A percentile compares a stretch with the other conserved stretches of the same genome.
phyloP scores from a whole-genome alignment of 2,888 invertebrate species.

The Eupithecia centaureata region DNA sequence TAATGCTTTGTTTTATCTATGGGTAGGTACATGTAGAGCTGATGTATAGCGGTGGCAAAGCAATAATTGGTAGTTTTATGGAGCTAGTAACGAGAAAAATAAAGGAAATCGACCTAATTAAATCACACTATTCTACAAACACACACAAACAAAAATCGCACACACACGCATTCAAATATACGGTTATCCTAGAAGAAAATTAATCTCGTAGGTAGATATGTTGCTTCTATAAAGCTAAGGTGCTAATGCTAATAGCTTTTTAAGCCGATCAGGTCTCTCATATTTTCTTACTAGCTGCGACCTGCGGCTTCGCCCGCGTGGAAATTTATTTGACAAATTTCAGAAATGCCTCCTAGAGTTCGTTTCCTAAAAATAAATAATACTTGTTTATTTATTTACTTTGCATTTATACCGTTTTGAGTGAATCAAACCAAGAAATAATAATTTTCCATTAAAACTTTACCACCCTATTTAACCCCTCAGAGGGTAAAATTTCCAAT shows the following conservation, averaged over 20 bases:
- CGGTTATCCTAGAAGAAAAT: neutral
- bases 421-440: too few relatives aligned
- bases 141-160: conserved; percentile 40
- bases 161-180: conserved; percentile 17
- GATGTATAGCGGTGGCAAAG: neutral
- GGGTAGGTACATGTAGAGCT: neutral
- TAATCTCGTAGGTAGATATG: neutral
- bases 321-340: too few relatives aligned
- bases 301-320: too few relatives aligned
- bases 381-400: too few relatives aligned
- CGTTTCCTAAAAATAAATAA: too few relatives aligned
- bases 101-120: neutral
- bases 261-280: neutral
- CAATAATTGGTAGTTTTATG: neutral
- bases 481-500: too few relatives aligned
- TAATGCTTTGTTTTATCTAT: neutral
- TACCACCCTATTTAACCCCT: too few relatives aligned
- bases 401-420: too few relatives aligned
- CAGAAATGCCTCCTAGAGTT: too few relatives aligned
- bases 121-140: conserved; percentile 36
- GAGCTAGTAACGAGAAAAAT: neutral
- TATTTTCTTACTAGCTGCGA: neutral
- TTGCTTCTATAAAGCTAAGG: neutral
- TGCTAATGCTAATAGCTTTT: neutral
- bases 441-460: too few relatives aligned